phyloP scores from a whole-genome alignment of 2,113 vertebrate species.

The Reinhardtius hippoglossoides region DNA sequence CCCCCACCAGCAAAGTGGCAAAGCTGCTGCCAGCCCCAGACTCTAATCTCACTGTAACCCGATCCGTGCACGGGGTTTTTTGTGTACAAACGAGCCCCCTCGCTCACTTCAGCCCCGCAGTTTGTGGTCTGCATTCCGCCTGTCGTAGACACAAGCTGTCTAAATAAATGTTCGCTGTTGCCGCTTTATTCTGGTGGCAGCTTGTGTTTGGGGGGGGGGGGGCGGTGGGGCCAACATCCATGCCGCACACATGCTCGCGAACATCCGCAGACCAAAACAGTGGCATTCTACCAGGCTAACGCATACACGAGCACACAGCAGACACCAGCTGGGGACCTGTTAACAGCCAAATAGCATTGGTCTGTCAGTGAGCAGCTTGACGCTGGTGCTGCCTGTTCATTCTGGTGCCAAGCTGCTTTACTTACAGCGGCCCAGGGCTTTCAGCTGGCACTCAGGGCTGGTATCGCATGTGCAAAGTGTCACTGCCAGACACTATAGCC shows the following conservation, averaged over 20 bases:
- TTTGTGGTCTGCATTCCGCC: conserved; percentile 73
- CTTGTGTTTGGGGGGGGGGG: conserved; percentile 50
- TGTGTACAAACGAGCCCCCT: conserved; percentile 67
- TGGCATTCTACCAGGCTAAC: conserved; percentile 56
- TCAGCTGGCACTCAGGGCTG: conserved; percentile 51
- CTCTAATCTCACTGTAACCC: conserved; percentile 70
- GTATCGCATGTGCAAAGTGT: conserved; percentile 57
- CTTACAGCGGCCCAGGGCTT: conserved; percentile 37
- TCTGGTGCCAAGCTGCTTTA: conserved; percentile 20
- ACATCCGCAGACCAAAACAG: conserved; percentile 71
- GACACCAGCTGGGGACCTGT: conserved; percentile 75
- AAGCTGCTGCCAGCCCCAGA: conserved; percentile 57
- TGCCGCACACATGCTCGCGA: conserved; percentile 63
- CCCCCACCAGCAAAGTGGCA: conserved; percentile 45
- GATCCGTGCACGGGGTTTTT: conserved; percentile 52
- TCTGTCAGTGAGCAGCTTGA: conserved; percentile 68
- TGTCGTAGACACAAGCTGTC: conserved; percentile 79
- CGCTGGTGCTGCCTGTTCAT: conserved; percentile 54
- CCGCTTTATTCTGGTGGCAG: conserved; percentile 72
- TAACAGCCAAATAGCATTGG: conserved; percentile 66
- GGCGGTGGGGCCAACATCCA: conserved; percentile 49
- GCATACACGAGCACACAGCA: conserved; percentile 43
- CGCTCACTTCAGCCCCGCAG: conserved; percentile 68
- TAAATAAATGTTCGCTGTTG: conserved; percentile 68
- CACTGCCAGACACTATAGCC: conserved; percentile 37